Percentiles rank a stretch among this genome's conserved stretches.
These are phyloP conservation scores for Lampropteryx suffumata DNA, from an alignment of 2,888 invertebrate genomes.

Conservation along the genomic window DNA sequence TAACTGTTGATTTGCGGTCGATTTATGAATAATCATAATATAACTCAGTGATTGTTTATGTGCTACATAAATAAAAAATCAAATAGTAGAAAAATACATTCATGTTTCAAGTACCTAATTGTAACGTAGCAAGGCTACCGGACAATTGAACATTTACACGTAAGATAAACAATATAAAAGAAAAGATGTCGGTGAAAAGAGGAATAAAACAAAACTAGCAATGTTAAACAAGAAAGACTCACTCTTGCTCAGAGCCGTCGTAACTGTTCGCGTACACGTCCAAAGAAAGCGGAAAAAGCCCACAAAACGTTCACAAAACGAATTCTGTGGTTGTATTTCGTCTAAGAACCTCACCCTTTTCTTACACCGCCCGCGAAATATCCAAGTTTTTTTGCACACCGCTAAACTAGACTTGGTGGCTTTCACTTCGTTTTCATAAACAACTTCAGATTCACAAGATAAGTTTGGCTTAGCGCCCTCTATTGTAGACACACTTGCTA, in stretches of 20 bases:
- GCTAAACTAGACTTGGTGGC: conserved; percentile 61
- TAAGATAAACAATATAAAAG: too few relatives aligned
- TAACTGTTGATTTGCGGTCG: too few relatives aligned
- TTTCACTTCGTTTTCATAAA: conserved; percentile 54
- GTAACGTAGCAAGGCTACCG: too few relatives aligned
- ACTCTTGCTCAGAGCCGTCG: conserved; percentile 59
- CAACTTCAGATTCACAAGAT: conserved; percentile 39
- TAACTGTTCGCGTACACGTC: conserved; percentile 58
- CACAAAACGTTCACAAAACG: conserved; percentile 59
- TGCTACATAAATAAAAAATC: too few relatives aligned
- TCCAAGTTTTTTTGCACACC: conserved; percentile 53
- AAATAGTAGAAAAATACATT: too few relatives aligned
- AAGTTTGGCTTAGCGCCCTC: conserved; percentile 36
- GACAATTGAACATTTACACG: too few relatives aligned
- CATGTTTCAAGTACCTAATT: too few relatives aligned
- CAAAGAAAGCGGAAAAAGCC: conserved; percentile 62
- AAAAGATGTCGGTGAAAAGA: neutral
- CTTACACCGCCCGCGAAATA: conserved; percentile 53
- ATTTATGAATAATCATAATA: too few relatives aligned
- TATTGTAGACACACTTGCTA: conserved; percentile 41
- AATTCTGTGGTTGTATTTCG: conserved; percentile 48
- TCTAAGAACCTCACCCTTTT: conserved; percentile 71
- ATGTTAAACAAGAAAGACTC: conserved; percentile 40
- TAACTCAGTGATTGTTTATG: too few relatives aligned
- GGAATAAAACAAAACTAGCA: conserved; percentile 26